Conservation (phyloP, 2,888 invertebrate species). For the Nymphalis urticae region DNA sequence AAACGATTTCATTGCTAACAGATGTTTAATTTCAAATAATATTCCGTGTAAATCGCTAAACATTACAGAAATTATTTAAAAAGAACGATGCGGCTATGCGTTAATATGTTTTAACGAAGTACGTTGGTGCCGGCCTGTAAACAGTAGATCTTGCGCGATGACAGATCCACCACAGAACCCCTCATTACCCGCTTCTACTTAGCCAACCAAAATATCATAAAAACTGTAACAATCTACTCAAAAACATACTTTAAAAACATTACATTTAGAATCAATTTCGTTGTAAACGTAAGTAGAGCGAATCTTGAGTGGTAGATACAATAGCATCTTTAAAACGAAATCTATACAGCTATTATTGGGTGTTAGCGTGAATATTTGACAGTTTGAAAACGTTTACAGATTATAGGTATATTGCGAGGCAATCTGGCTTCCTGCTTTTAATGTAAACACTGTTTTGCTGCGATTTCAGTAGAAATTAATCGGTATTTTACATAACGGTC, state of each 20-base stretch:
- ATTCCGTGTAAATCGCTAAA: slow-evolving; percentile 35
- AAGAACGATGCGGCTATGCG: slow-evolving; percentile 46
- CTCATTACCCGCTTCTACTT: slow-evolving; percentile 71
- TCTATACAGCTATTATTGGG: slow-evolving; percentile 75
- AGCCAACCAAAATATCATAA: slow-evolving; percentile 66
- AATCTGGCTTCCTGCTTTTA: slow-evolving; percentile 78
- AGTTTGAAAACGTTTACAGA: slow-evolving; percentile 81
- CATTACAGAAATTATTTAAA: slow-evolving; percentile 40
- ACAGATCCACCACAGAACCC: slow-evolving; percentile 68
- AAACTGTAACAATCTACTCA: slow-evolving; percentile 42
- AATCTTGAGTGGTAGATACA: slow-evolving; percentile 61
- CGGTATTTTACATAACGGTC: slow-evolving; percentile 57
- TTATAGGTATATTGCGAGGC: slow-evolving; percentile 70
- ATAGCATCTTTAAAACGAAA: slow-evolving; percentile 73
- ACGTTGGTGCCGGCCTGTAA: slow-evolving; percentile 59
- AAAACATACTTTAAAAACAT: slow-evolving; percentile 49
- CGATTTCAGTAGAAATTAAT: slow-evolving; percentile 62
- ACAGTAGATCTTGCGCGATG: slow-evolving; percentile 64
- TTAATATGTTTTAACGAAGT: slow-evolving; percentile 61
- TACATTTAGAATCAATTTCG: slow-evolving; percentile 38
- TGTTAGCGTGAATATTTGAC: slow-evolving; percentile 80
- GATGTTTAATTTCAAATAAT: slow-evolving; percentile 39
- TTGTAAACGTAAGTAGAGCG: slow-evolving; percentile 35
- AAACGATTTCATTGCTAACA: slow-evolving; percentile 36
- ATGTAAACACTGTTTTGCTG: slow-evolving; percentile 73